These are phyloP conservation scores for Lophotis ruficrista DNA, from an alignment of 2,113 vertebrate species.

Conservation along the genomic window DNA sequence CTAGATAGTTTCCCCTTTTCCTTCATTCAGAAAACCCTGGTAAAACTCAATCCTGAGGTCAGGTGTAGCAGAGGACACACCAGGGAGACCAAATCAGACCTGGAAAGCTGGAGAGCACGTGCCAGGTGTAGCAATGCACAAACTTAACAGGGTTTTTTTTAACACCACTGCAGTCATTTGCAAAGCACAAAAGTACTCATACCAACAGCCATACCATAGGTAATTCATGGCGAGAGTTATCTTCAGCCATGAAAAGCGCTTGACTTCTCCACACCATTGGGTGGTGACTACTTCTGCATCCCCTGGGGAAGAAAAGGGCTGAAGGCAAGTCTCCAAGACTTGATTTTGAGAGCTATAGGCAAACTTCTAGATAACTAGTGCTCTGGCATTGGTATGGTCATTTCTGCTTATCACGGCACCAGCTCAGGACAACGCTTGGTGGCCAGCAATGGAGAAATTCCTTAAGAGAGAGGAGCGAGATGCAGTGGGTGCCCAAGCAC, in stretches of 20 bases:
- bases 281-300: neutral
- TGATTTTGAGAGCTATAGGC: neutral
- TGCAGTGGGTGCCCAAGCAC: neutral
- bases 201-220: neutral
- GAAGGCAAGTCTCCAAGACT: neutral
- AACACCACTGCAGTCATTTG: neutral
- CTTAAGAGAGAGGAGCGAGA: neutral
- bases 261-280: rapidly evolving
- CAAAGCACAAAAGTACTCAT: neutral
- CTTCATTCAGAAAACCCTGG: neutral
- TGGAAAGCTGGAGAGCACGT: neutral
- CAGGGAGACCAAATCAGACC: neutral
- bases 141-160: neutral
- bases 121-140: neutral
- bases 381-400: rapidly evolving
- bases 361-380: neutral
- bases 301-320: neutral
- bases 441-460: neutral
- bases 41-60: neutral
- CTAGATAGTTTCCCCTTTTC: neutral
- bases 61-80: neutral
- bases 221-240: neutral
- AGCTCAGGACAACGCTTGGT: neutral
- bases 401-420: rapidly evolving
- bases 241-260: neutral